Evolutionary conservation across 1,140 invertebrate species (phyloP), one percentile per base, ranked within the genome.

Genomic region (Drosophila jambulina): DNA sequence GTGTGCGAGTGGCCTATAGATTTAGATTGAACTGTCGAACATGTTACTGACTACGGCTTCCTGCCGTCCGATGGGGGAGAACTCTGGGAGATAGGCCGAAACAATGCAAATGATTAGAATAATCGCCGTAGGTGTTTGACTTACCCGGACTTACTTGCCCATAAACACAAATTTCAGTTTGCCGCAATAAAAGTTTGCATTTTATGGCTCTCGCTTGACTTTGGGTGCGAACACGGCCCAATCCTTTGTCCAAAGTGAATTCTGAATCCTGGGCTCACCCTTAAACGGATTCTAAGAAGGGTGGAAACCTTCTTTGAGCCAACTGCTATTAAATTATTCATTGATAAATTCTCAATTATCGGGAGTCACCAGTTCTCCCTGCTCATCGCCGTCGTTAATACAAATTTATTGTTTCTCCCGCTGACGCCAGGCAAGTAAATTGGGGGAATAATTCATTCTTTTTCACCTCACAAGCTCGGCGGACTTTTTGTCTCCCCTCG

Each of bases 11-110:
- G 57, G 84, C 68, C 69, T 74, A 90, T 78, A 81, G 85, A 81
- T 81, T 90, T 78, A 80, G 78, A 90, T 90, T 87, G 85, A 90
- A 79, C 84, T 90, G 80, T 87, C 84, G 72, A 78, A 84, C 77
- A 84, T 78, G 77, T 69, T 78, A 75, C 65, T 80, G 53, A 54
- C 32, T 2, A 54, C 32, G 32, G 51, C 51, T 23, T 17, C 51
- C 32, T 12, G 9, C 32, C 53, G 21, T 25, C 34, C 53, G 34
- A 57, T 40, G 34, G 38, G 36, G 43, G 21, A 53, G 17, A 54
- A 58, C 40, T 46, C 56, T 40, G 21, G 17, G 25, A 48, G 46
- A 43, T 71, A 56, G 74, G 42, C 54, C 59, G 49, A 82, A 60
- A 60, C 58, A 83, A 77, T 64, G 78, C 80, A 88, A 88, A 81